Conservation (phyloP, 1,140 invertebrate species). For the Spodoptera litura region DNA sequence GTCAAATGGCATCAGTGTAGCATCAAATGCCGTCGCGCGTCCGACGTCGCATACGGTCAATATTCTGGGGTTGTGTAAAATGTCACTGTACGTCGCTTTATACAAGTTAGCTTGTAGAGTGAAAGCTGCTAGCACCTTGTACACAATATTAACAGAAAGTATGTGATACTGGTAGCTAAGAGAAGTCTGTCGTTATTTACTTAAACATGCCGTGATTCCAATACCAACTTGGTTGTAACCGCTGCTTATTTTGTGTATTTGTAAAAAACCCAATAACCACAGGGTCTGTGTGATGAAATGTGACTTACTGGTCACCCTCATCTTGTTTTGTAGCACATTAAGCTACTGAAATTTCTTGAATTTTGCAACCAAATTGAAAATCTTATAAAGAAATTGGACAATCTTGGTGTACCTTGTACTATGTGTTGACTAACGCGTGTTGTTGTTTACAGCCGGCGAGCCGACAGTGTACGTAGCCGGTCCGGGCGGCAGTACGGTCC, state of each 20-base stretch:
- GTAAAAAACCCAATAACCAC: too few relatives aligned
- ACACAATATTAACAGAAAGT: background rate
- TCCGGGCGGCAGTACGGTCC: slow-evolving; percentile 92
- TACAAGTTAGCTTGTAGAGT: slow-evolving; percentile 44
- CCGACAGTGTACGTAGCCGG: slow-evolving; percentile 91
- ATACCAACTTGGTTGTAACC: too few relatives aligned
- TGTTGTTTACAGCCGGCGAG: slow-evolving; percentile 82
- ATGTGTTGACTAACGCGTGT: background rate
- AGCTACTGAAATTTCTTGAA: too few relatives aligned
- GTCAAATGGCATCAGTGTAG: slow-evolving; percentile 25
- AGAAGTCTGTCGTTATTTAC: background rate
- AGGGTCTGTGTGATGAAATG: too few relatives aligned
- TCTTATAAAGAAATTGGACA: too few relatives aligned
- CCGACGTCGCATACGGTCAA: background rate
- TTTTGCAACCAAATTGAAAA: too few relatives aligned
- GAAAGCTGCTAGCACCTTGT: slow-evolving; percentile 13
- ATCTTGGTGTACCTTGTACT: too few relatives aligned
- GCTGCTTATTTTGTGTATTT: background rate
- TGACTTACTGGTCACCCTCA: too few relatives aligned
- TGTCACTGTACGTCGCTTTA: slow-evolving; percentile 50
- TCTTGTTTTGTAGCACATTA: too few relatives aligned
- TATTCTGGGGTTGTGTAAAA: slow-evolving; percentile 41
- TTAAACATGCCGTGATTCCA: background rate
- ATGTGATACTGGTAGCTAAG: background rate
- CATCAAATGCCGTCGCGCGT: slow-evolving; percentile 22